Conservation (phyloP, 1,140 invertebrate genomes). For the Acromyrmex charruanus region DNA sequence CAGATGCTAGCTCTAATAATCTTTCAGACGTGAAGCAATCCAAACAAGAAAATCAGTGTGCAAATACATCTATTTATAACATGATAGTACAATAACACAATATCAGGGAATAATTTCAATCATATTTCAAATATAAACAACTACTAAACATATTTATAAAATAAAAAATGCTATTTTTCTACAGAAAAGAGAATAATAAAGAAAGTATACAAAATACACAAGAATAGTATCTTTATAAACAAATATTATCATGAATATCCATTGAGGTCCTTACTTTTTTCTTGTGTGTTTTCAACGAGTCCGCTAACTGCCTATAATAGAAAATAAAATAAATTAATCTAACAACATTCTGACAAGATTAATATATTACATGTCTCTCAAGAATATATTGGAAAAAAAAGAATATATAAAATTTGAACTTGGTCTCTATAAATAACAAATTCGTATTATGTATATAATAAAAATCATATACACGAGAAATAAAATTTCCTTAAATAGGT, state of each 20-base stretch:
- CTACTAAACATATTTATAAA: constrained; percentile 72
- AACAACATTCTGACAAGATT: not conserved
- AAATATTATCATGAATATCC: constrained; percentile 82
- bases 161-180: constrained; percentile 63
- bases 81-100: constrained; percentile 51
- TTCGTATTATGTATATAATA: not conserved
- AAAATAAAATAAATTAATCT: constrained; percentile 54
- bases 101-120: constrained; percentile 15
- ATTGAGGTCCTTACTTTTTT: constrained; percentile 89
- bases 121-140: constrained; percentile 71
- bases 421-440: not conserved
- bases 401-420: not conserved
- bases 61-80: constrained; percentile 54
- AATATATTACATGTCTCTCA: not conserved
- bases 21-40: constrained; percentile 24
- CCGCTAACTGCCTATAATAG: constrained; percentile 93
- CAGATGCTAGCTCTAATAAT: constrained; percentile 27
- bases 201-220: constrained; percentile 65
- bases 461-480: constrained; percentile 22
- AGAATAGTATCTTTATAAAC: constrained; percentile 66
- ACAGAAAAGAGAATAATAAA: constrained; percentile 69
- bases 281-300: constrained; percentile 89
- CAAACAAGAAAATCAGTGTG: constrained; percentile 39
- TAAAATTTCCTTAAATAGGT: constrained; percentile 40
- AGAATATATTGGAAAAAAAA: not conserved